Evolutionary conservation across 2,888 invertebrate genomes (phyloP).

Genomic region (Trichopoda pennipes): DNA sequence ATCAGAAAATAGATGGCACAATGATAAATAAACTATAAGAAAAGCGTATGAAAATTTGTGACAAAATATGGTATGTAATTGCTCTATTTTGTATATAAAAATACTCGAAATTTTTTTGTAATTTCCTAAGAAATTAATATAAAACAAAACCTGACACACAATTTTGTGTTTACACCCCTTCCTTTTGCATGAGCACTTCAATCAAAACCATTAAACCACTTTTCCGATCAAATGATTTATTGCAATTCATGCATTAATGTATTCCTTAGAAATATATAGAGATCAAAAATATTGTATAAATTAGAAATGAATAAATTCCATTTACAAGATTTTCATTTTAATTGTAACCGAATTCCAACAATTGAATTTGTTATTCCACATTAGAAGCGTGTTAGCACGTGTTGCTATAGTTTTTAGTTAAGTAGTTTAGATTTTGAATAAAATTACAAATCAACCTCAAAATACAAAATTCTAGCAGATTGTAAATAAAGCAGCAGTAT

Average conservation of each 20-base stretch:
- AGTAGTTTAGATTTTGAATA: slow-evolving; percentile 13
- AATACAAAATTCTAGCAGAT: slow-evolving; percentile 10
- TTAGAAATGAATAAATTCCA: slow-evolving; percentile 20
- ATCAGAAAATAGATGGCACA: too few species aligned
- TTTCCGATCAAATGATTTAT: slow-evolving; percentile 1
- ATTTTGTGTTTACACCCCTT: not conserved
- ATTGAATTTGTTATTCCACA: slow-evolving; percentile 3
- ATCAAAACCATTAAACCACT: not conserved
- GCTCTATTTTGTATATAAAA: too few species aligned
- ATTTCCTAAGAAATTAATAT: not conserved
- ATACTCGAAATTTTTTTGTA: too few species aligned
- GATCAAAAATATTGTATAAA: slow-evolving; percentile 5
- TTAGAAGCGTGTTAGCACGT: not conserved
- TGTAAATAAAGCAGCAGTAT: not conserved
- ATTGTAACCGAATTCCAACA: slow-evolving; percentile 33
- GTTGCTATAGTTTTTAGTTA: not conserved
- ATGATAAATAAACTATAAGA: too few species aligned
- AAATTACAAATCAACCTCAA: not conserved
- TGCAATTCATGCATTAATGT: slow-evolving; percentile 4
- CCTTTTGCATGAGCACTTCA: not conserved
- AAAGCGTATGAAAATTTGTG: too few species aligned
- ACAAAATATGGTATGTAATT: too few species aligned
- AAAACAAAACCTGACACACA: not conserved
- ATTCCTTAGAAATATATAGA: slow-evolving; percentile 24
- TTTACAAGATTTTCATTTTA: slow-evolving; percentile 50